phyloP scores from a whole-genome alignment of 2,888 invertebrate species.

The Cremastinae sp. region DNA sequence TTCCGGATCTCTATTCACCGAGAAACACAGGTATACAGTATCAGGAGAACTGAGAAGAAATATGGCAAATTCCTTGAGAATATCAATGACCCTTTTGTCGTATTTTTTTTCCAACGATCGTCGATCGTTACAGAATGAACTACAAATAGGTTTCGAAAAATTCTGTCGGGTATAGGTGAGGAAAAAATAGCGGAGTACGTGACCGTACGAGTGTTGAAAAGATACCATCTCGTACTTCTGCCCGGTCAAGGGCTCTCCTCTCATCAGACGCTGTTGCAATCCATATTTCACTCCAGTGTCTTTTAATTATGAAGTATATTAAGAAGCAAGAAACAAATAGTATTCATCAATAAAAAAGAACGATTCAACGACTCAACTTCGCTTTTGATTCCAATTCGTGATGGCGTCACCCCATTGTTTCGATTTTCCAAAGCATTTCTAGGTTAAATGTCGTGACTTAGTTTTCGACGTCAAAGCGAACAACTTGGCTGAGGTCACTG shows the following conservation, averaged over 20 bases:
- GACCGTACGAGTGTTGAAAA: slow-evolving; percentile 30
- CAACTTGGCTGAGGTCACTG: too few species aligned
- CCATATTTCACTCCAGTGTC: background rate
- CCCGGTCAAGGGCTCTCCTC: slow-evolving; percentile 36
- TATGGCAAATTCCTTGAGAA: background rate
- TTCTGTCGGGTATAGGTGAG: slow-evolving; percentile 1
- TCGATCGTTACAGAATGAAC: too few species aligned
- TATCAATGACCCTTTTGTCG: slow-evolving; percentile 16
- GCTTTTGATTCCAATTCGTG: background rate
- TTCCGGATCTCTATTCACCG: slow-evolving; percentile 1
- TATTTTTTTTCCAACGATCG: too few species aligned
- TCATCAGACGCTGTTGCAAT: background rate
- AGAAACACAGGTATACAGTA: background rate
- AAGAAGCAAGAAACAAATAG: background rate
- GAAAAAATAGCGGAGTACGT: slow-evolving; percentile 31
- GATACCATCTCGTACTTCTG: slow-evolving; percentile 27
- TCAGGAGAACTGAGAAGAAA: background rate
- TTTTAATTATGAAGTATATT: background rate
- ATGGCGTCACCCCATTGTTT: background rate
- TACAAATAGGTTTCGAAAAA: slow-evolving; percentile 20
- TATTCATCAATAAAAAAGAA: background rate
- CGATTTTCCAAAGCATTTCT: too few species aligned
- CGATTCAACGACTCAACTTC: too few species aligned
- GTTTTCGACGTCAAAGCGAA: too few species aligned
- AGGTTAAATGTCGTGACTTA: too few species aligned